Percentiles rank a stretch among this genome's conserved stretches.
Evolutionary conservation across 1,140 invertebrate genomes (phyloP).

Genomic region (Heliconius hermathena): DNA sequence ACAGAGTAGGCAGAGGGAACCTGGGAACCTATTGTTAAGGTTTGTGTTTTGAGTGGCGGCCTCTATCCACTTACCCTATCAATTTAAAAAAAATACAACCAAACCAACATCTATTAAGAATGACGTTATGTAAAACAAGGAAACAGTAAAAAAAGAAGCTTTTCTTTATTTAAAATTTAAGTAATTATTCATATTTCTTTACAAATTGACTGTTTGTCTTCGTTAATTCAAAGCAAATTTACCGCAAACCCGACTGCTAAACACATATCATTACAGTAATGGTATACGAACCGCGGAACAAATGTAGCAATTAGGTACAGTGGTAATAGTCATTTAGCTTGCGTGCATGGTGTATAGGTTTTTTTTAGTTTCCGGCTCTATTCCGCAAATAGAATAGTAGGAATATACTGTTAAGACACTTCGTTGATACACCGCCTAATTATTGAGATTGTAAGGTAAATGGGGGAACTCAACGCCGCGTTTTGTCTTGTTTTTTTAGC

Average conservation of each 20-base stretch:
- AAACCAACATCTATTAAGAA: too few relatives aligned
- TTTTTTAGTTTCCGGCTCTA: background rate
- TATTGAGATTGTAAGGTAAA: background rate
- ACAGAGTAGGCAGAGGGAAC: too few relatives aligned
- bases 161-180: background rate
- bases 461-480: background rate
- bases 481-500: background rate
- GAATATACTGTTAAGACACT: too few relatives aligned
- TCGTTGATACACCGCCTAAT: background rate
- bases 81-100: too few relatives aligned
- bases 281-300: constrained; percentile 9
- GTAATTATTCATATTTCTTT: background rate
- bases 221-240: background rate
- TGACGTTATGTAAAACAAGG: background rate
- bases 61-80: too few relatives aligned
- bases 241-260: background rate
- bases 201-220: background rate
- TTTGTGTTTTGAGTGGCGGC: too few relatives aligned
- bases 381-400: background rate
- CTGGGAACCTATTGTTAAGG: too few relatives aligned
- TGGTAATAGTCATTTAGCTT: background rate
- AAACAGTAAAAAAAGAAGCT: background rate
- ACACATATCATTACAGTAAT: constrained; percentile 11
- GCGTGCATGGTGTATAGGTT: background rate
- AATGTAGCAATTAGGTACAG: background rate